Percentiles rank a stretch among this genome's conserved stretches.
Conservation (phyloP, 2,888 invertebrate genomes). For the Amphipoea oculea region DNA sequence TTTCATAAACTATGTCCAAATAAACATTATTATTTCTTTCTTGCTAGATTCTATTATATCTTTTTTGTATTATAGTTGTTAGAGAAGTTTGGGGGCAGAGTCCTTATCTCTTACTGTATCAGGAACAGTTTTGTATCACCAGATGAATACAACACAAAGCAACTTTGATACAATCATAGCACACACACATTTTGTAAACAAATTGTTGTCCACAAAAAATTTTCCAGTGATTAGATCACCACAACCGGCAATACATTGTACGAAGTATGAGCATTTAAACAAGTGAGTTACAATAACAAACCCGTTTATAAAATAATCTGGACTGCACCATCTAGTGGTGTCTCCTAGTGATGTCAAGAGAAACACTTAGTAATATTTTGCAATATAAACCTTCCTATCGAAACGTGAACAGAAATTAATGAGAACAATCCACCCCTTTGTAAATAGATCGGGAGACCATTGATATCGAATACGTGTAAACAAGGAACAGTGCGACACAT, state of each 20-base stretch:
- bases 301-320: constrained; percentile 48
- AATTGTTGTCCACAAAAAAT: background rate
- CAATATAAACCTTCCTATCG: constrained; percentile 3
- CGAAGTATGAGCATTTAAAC: constrained; percentile 58
- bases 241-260: constrained; percentile 63
- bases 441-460: constrained; percentile 82
- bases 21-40: background rate
- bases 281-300: constrained; percentile 72
- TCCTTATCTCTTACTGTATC: constrained; percentile 39
- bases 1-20: background rate
- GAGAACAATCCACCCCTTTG: constrained; percentile 87
- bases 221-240: constrained; percentile 45
- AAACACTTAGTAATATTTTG: constrained; percentile 27
- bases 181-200: constrained; percentile 5
- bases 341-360: constrained; percentile 13
- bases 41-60: constrained; percentile 10
- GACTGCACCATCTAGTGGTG: constrained; percentile 23
- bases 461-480: constrained; percentile 87
- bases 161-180: constrained; percentile 1
- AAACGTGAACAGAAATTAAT: constrained; percentile 43
- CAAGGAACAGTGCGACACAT: constrained; percentile 77
- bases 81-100: constrained; percentile 32
- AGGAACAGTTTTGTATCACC: constrained; percentile 32
- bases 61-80: constrained; percentile 18
- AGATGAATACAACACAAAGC: constrained; percentile 13